Percentiles rank a stretch among this genome's conserved stretches.
Evolutionary conservation across 2,797 vertebrate species (phyloP).

Genomic region (Knipowitschia caucasica): DNA sequence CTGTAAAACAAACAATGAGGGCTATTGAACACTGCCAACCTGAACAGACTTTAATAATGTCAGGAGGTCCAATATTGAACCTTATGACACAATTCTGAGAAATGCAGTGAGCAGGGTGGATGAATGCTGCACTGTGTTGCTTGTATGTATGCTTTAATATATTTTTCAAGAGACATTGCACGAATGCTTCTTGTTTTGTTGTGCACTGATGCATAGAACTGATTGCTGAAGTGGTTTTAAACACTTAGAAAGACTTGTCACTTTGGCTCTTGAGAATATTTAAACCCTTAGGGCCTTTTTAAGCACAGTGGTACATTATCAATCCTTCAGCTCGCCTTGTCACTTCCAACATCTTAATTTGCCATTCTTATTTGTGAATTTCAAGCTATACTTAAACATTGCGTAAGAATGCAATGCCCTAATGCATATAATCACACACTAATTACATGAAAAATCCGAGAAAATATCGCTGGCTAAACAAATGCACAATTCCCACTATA

Average conservation of each 20-base stretch:
- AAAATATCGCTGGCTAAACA: neutral
- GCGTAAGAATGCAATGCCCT: neutral
- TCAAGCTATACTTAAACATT: neutral
- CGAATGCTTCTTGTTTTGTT: no score
- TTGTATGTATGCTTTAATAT: no score
- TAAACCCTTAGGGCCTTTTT: neutral
- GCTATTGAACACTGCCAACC: no score
- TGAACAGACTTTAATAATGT: no score
- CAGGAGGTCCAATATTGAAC: no score
- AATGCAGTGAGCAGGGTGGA: no score
- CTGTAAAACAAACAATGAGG: no score
- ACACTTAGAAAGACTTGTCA: neutral
- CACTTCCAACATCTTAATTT: conserved; percentile 2
- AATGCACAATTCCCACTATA: neutral
- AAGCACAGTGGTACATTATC: neutral
- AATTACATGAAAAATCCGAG: no score
- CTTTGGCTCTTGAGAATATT: conserved; percentile 1
- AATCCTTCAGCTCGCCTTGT: neutral
- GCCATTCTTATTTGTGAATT: neutral
- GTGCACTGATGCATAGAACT: neutral
- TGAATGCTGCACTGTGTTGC: no score
- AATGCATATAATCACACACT: neutral
- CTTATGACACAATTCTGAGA: no score
- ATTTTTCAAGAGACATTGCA: no score
- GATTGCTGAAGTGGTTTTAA: neutral